phyloP scores from a whole-genome alignment of 2,113 vertebrate genomes.

The Mormyrus iriodes region DNA sequence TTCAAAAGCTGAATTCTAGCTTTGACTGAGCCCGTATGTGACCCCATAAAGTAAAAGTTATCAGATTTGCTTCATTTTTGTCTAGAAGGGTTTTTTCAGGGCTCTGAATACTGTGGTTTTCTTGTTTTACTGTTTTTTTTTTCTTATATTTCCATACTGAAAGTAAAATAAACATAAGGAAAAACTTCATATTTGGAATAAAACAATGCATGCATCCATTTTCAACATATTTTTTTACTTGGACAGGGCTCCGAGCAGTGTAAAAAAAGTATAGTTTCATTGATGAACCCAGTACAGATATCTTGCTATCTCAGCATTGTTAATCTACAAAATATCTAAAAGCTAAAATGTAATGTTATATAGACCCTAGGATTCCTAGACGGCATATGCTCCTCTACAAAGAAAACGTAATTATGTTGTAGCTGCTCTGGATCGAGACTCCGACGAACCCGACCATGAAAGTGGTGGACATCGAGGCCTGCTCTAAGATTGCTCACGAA shows the following conservation, averaged over 20 bases:
- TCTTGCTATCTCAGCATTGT: not conserved
- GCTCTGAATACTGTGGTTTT: no score
- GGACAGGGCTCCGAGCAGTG: not conserved
- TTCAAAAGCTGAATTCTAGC: no score
- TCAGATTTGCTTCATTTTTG: not conserved
- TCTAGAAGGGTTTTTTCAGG: not conserved
- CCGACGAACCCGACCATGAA: constrained; percentile 87
- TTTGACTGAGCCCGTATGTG: no score
- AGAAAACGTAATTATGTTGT: constrained; percentile 7
- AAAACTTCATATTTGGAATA: not conserved
- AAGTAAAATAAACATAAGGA: no score
- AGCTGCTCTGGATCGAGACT: constrained; percentile 90
- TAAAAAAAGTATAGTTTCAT: not conserved
- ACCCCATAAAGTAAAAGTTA: no score
- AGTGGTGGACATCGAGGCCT: constrained; percentile 77
- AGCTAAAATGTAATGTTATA: not conserved
- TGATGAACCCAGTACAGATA: not conserved
- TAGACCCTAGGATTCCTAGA: not conserved
- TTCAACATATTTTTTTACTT: not conserved
- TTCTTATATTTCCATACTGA: no score
- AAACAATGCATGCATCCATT: not conserved
- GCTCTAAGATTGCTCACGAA: constrained; percentile 61
- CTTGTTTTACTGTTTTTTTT: no score
- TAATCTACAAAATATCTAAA: not conserved
- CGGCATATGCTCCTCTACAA: not conserved